Conservation (phyloP, 2,113 vertebrate genomes). For the Myanophis thanlyinensis region DNA sequence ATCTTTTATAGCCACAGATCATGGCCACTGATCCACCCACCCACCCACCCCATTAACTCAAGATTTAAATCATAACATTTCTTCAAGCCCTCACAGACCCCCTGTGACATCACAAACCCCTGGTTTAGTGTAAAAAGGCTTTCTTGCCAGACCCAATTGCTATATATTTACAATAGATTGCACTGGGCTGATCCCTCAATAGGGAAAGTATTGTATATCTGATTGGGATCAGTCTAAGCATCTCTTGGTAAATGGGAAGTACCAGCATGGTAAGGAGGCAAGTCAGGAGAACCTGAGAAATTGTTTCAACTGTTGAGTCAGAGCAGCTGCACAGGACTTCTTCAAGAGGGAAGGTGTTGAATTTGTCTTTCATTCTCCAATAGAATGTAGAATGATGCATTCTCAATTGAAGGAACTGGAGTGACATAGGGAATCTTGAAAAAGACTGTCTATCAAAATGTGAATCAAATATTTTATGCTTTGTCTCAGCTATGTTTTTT, state of each 20-base stretch:
- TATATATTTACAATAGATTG: too few species aligned
- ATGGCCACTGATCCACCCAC: not conserved
- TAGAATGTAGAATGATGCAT: not conserved
- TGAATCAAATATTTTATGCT: not conserved
- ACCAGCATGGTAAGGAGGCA: not conserved
- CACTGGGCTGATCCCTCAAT: not conserved
- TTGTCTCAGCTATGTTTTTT: not conserved
- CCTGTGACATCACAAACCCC: too few species aligned
- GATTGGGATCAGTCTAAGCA: not conserved
- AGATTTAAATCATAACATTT: not conserved
- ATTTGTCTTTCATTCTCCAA: not conserved
- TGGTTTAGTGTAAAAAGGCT: not conserved
- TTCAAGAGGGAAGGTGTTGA: not conserved
- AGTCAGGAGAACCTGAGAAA: not conserved
- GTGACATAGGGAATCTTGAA: not conserved
- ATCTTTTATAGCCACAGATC: not conserved
- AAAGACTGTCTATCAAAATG: not conserved
- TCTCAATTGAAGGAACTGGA: not conserved
- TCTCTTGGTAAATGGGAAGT: not conserved
- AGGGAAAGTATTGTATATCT: not conserved
- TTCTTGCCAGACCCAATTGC: not conserved
- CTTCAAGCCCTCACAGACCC: not conserved
- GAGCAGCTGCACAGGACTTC: not conserved
- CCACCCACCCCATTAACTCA: not conserved
- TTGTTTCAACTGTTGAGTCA: not conserved